Conservation (phyloP, 1,140 invertebrate species). For the Trichonephila clavata region DNA sequence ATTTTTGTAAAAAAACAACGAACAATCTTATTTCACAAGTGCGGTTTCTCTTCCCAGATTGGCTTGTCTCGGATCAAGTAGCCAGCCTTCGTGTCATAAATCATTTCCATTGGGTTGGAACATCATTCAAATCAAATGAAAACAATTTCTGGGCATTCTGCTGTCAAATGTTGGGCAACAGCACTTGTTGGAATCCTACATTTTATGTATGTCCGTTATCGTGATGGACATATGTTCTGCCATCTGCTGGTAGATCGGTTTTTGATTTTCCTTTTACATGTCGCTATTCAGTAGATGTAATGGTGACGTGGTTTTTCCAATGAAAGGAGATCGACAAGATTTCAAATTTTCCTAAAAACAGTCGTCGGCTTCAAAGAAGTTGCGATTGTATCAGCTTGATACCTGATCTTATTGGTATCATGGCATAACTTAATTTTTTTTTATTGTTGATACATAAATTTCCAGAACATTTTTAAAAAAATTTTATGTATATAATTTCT, state of each 20-base stretch:
- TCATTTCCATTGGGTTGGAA: constrained; percentile 52
- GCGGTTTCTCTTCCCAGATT: neutral
- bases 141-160: constrained; percentile 58
- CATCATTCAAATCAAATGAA: constrained; percentile 62
- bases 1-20: neutral
- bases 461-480: too few species aligned
- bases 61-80: constrained; percentile 16
- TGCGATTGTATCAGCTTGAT: too few species aligned
- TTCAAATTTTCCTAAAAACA: neutral
- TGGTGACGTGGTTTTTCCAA: neutral
- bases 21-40: neutral
- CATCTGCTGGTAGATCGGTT: constrained; percentile 48
- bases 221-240: constrained; percentile 56
- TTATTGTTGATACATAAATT: too few species aligned
- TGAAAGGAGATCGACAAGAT: neutral
- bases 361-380: too few species aligned
- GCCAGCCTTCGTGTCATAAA: constrained; percentile 20
- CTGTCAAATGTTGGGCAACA: constrained; percentile 67
- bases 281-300: constrained; percentile 33
- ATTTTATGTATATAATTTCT: too few species aligned
- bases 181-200: constrained; percentile 30
- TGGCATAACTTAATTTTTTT: too few species aligned
- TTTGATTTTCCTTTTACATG: constrained; percentile 14
- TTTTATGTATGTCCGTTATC: constrained; percentile 68
- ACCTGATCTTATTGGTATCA: too few species aligned